A percentile compares a stretch with the other conserved stretches of the same genome.
Conservation (phyloP, 1,140 invertebrate genomes). For the Mya arenaria region DNA sequence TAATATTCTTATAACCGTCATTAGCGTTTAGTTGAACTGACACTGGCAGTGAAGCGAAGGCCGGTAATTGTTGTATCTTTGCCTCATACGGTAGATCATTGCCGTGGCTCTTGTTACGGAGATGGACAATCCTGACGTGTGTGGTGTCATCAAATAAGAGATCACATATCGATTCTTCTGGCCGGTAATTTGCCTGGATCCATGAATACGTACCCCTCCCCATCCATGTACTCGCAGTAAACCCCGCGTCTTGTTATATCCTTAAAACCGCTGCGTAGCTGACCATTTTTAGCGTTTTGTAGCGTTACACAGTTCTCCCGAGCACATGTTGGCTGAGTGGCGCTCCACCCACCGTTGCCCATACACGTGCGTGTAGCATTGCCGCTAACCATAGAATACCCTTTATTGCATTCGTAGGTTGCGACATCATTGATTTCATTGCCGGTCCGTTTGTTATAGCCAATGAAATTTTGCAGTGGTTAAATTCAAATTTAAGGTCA, state of each 20-base stretch:
- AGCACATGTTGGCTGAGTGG: not conserved
- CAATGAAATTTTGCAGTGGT: not conserved
- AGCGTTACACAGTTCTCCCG: not conserved
- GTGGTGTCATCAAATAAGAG: not conserved
- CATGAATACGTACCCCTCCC: constrained; percentile 40
- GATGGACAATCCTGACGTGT: not conserved
- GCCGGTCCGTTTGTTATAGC: not conserved
- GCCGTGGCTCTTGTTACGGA: too few relatives aligned
- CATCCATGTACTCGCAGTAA: constrained; percentile 27
- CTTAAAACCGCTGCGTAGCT: not conserved
- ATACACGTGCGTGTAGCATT: not conserved
- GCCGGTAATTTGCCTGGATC: not conserved
- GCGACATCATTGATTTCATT: not conserved
- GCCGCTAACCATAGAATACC: not conserved
- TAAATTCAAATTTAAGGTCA: constrained; percentile 27
- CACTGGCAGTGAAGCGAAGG: not conserved
- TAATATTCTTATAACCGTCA: not conserved
- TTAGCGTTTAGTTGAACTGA: constrained; percentile 29
- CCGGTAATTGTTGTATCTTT: not conserved
- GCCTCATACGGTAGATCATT: constrained; percentile 5
- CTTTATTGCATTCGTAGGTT: not conserved
- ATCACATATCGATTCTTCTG: not conserved
- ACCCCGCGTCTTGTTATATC: constrained; percentile 7
- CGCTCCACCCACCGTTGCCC: not conserved
- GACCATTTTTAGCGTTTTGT: not conserved